Conservation (phyloP, 2,888 invertebrate genomes). For the Eustalomyia histrio region DNA sequence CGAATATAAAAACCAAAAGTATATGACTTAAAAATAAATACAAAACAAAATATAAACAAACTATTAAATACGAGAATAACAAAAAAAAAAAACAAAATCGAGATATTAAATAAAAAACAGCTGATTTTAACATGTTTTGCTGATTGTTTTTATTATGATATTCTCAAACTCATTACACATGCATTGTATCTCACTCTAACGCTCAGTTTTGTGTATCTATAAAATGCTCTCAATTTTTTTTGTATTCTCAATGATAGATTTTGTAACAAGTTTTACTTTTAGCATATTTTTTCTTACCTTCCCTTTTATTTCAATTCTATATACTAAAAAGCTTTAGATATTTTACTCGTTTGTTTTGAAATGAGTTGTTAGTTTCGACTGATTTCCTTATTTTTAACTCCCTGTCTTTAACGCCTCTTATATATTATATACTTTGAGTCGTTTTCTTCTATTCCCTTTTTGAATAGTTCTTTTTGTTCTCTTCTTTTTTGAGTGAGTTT, state of each 20-base stretch:
- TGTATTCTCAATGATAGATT: conserved; percentile 9
- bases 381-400: neutral
- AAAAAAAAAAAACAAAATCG: neutral
- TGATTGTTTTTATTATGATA: conserved; percentile 53
- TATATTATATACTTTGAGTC: neutral
- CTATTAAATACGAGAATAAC: conserved; percentile 17
- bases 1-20: conserved; percentile 50
- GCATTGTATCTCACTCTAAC: neutral
- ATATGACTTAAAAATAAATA: conserved; percentile 48
- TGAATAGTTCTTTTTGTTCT: too few relatives aligned
- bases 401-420: neutral
- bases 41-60: conserved; percentile 57
- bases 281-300: conserved; percentile 19
- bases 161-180: conserved; percentile 38
- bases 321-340: neutral
- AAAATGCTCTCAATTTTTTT: neutral
- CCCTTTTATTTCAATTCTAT: neutral
- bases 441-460: neutral
- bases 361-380: neutral
- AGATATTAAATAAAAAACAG: conserved; percentile 48
- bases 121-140: conserved; percentile 59
- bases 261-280: conserved; percentile 44
- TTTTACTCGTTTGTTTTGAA: neutral
- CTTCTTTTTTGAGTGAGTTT: conserved; percentile 12
- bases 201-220: conserved; percentile 13